phyloP scores from a whole-genome alignment of 1,140 invertebrate genomes.

The Pantala flavescens region DNA sequence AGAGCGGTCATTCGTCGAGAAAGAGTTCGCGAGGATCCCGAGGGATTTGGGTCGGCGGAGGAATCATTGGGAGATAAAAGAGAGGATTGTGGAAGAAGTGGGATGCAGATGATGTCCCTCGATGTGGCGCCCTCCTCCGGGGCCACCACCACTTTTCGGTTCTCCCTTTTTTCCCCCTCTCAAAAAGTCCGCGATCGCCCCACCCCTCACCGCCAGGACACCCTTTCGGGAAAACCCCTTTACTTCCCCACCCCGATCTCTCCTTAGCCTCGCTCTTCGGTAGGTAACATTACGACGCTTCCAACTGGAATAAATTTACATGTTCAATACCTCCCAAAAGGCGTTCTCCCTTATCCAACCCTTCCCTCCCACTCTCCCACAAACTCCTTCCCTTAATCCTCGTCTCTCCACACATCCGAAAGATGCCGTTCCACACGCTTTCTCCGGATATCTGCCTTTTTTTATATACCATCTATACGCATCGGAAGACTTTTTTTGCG shows the following conservation, averaged over 20 bases:
- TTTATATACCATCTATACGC: too few species aligned
- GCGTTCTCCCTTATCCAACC: background rate
- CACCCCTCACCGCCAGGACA: background rate
- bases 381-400: background rate
- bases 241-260: background rate
- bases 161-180: background rate
- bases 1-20: background rate
- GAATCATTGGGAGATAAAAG: background rate
- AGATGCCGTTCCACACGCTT: too few species aligned
- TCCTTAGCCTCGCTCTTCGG: background rate
- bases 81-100: conserved; percentile 3
- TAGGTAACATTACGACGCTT: conserved; percentile 6
- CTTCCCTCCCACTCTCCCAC: background rate
- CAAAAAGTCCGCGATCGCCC: background rate
- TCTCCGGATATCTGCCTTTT: too few species aligned
- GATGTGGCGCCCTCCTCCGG: background rate
- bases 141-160: background rate
- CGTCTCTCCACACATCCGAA: background rate
- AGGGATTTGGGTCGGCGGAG: background rate
- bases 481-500: too few species aligned
- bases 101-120: conserved; percentile 7
- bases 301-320: conserved; percentile 10
- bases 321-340: conserved; percentile 9
- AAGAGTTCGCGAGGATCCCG: background rate
- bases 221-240: conserved; percentile 3